These are phyloP conservation scores for Dasypus novemcinctus DNA, from an alignment of 2,113 vertebrate species.

Conservation along the genomic window DNA sequence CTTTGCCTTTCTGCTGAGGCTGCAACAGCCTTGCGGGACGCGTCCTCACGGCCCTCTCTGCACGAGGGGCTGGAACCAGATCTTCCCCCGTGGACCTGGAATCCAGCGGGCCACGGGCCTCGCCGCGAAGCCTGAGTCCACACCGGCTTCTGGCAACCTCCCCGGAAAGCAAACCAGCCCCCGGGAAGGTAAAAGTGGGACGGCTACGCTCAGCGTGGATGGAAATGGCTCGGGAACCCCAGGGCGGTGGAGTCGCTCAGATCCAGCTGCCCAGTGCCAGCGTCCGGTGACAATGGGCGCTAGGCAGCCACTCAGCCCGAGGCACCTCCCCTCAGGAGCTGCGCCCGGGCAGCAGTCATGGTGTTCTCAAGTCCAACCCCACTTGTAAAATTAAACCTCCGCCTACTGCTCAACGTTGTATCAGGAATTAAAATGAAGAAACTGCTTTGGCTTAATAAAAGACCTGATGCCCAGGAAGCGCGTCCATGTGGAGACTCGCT, in stretches of 20 bases:
- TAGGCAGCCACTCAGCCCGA: fast-evolving
- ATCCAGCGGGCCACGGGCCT: background rate
- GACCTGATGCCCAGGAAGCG: too few relatives aligned
- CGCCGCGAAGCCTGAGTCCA: fast-evolving
- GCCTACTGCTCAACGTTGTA: background rate
- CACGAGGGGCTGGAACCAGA: background rate
- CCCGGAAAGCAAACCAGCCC: background rate
- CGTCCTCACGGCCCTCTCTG: background rate
- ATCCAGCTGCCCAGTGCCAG: background rate
- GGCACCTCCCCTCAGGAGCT: fast-evolving
- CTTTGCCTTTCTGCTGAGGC: conserved; percentile 4
- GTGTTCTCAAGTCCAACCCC: background rate
- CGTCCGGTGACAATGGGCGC: background rate
- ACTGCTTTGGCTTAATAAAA: background rate
- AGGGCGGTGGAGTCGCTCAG: fast-evolving
- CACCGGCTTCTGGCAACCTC: too few relatives aligned
- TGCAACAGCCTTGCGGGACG: background rate
- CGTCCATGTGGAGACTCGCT: too few relatives aligned
- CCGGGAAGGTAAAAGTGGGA: background rate
- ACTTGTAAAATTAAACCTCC: fast-evolving
- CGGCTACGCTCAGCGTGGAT: background rate
- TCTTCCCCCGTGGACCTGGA: fast-evolving
- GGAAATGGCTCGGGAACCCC: background rate
- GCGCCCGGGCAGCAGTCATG: fast-evolving
- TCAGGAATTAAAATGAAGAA: background rate